Evolutionary conservation across 1,140 invertebrate genomes (phyloP), one percentile per base, ranked within the genome.

Genomic region (Tetragnatha versicolor): DNA sequence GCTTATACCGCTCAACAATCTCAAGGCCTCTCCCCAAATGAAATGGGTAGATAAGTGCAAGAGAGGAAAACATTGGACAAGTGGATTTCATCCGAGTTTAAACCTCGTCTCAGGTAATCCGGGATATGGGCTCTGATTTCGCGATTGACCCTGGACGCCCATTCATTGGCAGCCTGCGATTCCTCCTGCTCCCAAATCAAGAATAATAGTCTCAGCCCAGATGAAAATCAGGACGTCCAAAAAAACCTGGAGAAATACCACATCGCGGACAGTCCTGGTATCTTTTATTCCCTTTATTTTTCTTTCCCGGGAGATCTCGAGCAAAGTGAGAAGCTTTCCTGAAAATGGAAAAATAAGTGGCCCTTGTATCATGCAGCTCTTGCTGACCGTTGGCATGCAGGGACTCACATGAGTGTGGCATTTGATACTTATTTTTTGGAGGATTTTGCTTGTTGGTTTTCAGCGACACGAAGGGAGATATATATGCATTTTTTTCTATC

Each of bases 311-410:
- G n/a, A 75, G 55, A 60, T 73, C 69, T 31, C 33, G 27, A 47
- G 55, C 72, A 75, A 63, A 75, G 72, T 75, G 45, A 29, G 72
- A 75, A 75, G 72, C 72, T 63, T 75, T 75, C 22, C 72, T 20
- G 58, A 75, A 75, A 75, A 75, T 75, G 58, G 72, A 75, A 75
- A 75, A 75, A 75, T 75, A 75, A 75, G 72, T 63, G 39, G 60
- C 42, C 37, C 55, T 49, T 75, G 72, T 51, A 75, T 75, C 72
- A 75, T 63, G n/a, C 45, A 63, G 72, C 35, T 45, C 49, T 49
- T 75, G 72, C 58, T 63, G 72, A 63, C 72, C 42, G 63, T 37
- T 47, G 29, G 31, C 39, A 49, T 49, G 72, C 58, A 33, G 2
- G 39, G 69, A 14, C 22, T 60, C 29, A 37, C 63, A 37, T 63